A percentile compares a stretch with the other conserved stretches of the same genome.
Conservation (phyloP, 2,797 vertebrate genomes). For the Sciaenops ocellatus region DNA sequence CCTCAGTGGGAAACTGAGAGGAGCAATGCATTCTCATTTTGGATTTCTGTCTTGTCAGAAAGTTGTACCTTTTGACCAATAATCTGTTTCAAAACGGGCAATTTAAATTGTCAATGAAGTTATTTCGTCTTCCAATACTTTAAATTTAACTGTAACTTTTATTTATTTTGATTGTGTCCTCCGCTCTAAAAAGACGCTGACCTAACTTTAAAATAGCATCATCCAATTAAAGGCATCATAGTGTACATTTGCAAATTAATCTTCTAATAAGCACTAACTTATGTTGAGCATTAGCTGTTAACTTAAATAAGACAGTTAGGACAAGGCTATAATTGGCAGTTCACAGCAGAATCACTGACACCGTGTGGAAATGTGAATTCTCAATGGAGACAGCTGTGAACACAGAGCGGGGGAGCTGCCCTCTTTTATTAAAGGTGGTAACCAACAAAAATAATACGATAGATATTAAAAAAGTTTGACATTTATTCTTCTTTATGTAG, state of each 20-base stretch:
- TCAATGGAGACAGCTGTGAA: constrained; percentile 2
- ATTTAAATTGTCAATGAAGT: not conserved
- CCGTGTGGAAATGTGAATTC: not conserved
- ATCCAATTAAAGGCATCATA: not conserved
- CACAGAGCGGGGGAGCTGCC: not conserved
- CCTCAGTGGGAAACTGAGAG: not conserved
- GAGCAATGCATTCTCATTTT: not conserved
- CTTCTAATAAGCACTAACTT: not conserved
- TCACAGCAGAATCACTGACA: not conserved
- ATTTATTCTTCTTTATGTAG: not conserved
- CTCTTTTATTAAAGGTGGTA: not conserved
- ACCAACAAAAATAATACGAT: not conserved
- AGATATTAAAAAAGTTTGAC: not conserved
- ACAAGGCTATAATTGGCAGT: not conserved
- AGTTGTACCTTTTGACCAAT: not conserved
- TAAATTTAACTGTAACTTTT: not conserved
- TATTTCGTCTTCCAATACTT: not conserved
- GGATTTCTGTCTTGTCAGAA: constrained; percentile 2
- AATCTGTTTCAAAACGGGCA: not conserved
- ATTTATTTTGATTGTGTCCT: not conserved
- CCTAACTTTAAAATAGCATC: not conserved
- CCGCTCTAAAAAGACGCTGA: not conserved
- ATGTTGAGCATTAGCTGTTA: not conserved
- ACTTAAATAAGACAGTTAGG: not conserved
- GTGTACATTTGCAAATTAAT: not conserved